These are phyloP conservation scores for Xylocampa areola DNA, from an alignment of 2,888 invertebrate genomes.

Conservation along the genomic window DNA sequence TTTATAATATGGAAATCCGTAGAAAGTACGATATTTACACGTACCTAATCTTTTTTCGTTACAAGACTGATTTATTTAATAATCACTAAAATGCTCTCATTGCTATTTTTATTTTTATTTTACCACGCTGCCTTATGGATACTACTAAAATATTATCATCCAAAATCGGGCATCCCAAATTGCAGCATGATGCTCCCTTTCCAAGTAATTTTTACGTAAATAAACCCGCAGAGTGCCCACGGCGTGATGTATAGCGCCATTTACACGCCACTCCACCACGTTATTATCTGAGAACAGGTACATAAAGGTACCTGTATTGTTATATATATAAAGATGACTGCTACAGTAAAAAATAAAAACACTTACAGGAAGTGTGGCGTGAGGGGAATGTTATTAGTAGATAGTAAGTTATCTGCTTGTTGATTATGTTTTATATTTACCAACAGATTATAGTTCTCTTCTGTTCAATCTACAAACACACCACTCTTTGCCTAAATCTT, in stretches of 20 bases:
- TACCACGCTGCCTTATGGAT: too few species aligned
- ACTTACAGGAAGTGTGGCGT: conserved; percentile 16
- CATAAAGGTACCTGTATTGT: too few species aligned
- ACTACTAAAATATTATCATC: not conserved
- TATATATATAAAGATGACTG: too few species aligned
- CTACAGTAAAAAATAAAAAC: conserved; percentile 44
- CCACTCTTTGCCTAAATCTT: too few species aligned
- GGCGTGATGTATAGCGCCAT: conserved; percentile 49
- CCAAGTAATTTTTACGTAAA: conserved; percentile 42
- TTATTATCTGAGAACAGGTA: conserved; percentile 45
- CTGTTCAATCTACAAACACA: too few species aligned
- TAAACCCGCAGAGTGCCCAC: conserved; percentile 40
- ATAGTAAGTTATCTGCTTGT: not conserved
- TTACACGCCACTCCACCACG: conserved; percentile 47
- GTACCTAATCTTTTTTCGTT: too few species aligned
- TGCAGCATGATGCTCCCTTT: conserved; percentile 8
- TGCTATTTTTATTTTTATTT: too few species aligned
- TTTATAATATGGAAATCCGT: too few species aligned
- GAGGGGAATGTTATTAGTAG: conserved; percentile 16
- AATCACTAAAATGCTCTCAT: too few species aligned
- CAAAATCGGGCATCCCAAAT: conserved; percentile 1
- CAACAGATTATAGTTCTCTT: too few species aligned
- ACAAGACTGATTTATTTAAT: too few species aligned
- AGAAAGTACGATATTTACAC: too few species aligned
- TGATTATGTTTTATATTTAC: conserved; percentile 9